Evolutionary conservation across 2,888 invertebrate species (phyloP), one percentile per base, ranked within the genome.

Genomic region (Thymelicus sylvestris): DNA sequence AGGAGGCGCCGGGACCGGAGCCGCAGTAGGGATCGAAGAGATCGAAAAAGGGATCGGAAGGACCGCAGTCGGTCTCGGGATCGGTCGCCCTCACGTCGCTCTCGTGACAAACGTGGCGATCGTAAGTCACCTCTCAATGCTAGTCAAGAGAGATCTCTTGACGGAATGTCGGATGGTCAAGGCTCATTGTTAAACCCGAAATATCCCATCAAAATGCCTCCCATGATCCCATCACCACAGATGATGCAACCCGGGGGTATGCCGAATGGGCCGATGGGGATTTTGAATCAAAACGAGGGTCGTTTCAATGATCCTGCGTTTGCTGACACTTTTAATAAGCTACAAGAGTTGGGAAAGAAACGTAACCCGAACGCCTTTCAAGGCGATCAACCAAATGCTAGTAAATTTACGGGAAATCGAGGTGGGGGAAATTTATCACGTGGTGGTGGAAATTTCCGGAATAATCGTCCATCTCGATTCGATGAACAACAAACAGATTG

Each of bases 281-380:
- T 24, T 1, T 8, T 41, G 60, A 76, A 76, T 7, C 74, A 66
- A 8, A 59, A 74, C 3, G 72, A 52, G 24, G 81, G 72, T 65
- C 85, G 88, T 1, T 91, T 87, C 77, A 83, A 73, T 73, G 92
- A 92, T 73, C 83, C 88, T 1, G 67, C 85, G 12, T 84, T 91
- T 69, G 77, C 82, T 0, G 92, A 92, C 2, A 79, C 92, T 6
- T 86, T 88, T 69, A 89, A 75, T 67, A 91, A 92, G 72, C 79
- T 94, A 48, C 90, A 93, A 72, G 93, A 94, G 73, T 77, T 94
- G 24, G 95, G 95, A 52, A 94, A 95, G 70, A 94, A 95, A 64
- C 92, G 95, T 5, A 95, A 95, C 78, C 94, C 95, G 0, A 94
- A 94, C 74, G 95, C 95, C 0, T 94, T 95, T 71, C 93, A 92